Evolutionary conservation across 2,888 invertebrate species (phyloP).

Genomic region (Alitta virens): DNA sequence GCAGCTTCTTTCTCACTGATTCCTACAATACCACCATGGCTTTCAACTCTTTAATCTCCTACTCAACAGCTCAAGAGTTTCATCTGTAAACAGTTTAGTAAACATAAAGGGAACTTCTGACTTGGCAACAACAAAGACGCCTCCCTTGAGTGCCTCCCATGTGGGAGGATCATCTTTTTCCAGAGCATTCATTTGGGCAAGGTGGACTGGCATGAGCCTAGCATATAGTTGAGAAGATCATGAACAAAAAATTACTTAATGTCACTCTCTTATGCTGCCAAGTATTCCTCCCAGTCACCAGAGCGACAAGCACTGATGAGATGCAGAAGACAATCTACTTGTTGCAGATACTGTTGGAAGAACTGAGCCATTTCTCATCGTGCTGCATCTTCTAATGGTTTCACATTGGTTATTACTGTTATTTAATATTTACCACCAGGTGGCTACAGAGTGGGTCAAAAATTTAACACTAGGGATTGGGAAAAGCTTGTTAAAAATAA

Average conservation of each 20-base stretch:
- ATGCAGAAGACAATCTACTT: slow-evolving; percentile 12
- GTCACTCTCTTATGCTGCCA: slow-evolving; percentile 13
- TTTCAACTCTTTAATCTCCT: no score
- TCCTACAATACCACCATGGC: neutral
- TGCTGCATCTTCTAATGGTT: no score
- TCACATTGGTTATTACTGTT: no score
- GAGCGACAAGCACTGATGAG: slow-evolving; percentile 14
- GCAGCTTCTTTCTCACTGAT: slow-evolving; percentile 10
- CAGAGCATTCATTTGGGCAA: slow-evolving; percentile 15
- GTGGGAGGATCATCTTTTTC: slow-evolving; percentile 19
- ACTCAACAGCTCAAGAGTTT: slow-evolving; percentile 1
- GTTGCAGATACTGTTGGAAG: slow-evolving; percentile 2
- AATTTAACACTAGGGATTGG: no score
- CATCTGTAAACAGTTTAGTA: slow-evolving; percentile 19
- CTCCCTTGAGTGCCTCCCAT: slow-evolving; percentile 17
- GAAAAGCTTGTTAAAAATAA: no score
- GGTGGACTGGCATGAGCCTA: slow-evolving; percentile 15
- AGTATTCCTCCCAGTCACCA: slow-evolving; percentile 19
- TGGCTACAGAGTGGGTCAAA: no score
- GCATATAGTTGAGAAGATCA: slow-evolving; percentile 20
- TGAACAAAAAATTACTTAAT: slow-evolving; percentile 22
- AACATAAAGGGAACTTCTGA: slow-evolving; percentile 20
- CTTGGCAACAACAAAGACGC: slow-evolving; percentile 19
- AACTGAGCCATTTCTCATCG: slow-evolving; percentile 21
- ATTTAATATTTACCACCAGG: no score